Evolutionary conservation across 1,140 invertebrate genomes (phyloP).

Genomic region (Sycobia sp.): DNA sequence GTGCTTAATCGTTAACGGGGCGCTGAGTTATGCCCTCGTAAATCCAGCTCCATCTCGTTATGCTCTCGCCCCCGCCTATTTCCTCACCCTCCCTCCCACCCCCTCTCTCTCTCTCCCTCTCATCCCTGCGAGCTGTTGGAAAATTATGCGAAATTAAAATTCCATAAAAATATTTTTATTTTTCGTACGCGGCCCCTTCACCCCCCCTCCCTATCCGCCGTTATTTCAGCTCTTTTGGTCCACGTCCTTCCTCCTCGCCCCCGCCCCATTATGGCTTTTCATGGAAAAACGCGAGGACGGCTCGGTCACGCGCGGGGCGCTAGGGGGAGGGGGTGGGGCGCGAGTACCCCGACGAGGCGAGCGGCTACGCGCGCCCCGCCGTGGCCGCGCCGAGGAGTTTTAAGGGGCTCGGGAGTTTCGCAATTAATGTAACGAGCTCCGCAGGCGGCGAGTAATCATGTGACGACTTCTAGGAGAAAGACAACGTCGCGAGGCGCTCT

Average conservation of each 20-base stretch:
- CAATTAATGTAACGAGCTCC: constrained; percentile 35
- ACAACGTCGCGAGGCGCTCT: neutral
- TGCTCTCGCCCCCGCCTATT: neutral
- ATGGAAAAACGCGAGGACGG: no score
- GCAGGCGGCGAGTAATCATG: constrained; percentile 20
- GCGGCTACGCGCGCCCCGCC: no score
- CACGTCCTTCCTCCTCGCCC: no score
- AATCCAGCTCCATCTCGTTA: constrained; percentile 25
- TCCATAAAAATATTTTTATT: constrained; percentile 33
- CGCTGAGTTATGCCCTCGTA: constrained; percentile 29
- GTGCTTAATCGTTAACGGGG: constrained; percentile 27
- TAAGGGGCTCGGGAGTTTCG: constrained; percentile 29
- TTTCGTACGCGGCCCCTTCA: no score
- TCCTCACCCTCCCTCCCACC: neutral
- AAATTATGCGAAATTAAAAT: constrained; percentile 34
- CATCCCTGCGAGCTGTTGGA: neutral
- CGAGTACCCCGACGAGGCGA: no score
- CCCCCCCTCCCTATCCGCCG: no score
- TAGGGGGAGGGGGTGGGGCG: no score
- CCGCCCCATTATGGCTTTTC: no score
- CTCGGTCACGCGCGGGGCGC: no score
- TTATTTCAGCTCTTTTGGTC: no score
- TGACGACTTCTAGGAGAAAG: constrained; percentile 1
- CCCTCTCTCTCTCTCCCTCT: neutral
- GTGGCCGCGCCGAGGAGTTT: constrained; percentile 7